Percentiles rank a stretch among this genome's conserved stretches.
Evolutionary conservation across 2,888 invertebrate genomes (phyloP).

Genomic region (Eristalis tenax): DNA sequence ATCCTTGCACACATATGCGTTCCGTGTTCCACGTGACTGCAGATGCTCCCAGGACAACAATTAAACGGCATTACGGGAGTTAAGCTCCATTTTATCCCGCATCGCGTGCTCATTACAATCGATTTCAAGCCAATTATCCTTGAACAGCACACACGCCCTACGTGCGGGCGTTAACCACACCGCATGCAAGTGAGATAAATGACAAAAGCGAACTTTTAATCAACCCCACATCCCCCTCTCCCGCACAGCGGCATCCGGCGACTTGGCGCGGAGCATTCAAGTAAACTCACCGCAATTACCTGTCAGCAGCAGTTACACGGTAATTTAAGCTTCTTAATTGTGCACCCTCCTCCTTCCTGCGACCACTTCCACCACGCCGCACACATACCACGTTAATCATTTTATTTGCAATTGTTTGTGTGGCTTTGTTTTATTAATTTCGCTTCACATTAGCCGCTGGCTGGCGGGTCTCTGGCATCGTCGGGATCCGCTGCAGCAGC

Average conservation of each 20-base stretch:
- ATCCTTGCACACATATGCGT: not conserved
- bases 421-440: not conserved
- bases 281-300: constrained; percentile 16
- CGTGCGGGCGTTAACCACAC: not conserved
- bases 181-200: not conserved
- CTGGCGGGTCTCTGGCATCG: not conserved
- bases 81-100: not conserved
- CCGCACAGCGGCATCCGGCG: not conserved
- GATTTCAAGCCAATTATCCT: constrained; percentile 39
- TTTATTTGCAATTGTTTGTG: not conserved
- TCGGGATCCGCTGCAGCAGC: not conserved
- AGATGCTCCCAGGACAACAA: not conserved
- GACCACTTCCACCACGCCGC: not conserved
- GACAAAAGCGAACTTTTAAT: not conserved
- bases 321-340: constrained; percentile 15
- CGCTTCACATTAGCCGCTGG: not conserved
- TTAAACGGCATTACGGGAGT: not conserved
- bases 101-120: constrained; percentile 29
- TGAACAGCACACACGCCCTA: not conserved
- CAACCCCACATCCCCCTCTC: not conserved
- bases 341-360: not conserved
- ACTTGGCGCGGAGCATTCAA: not conserved
- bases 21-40: not conserved
- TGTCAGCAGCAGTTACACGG: constrained; percentile 22
- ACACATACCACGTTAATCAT: not conserved